These are phyloP conservation scores for Sitobion miscanthi DNA, from an alignment of 1,140 invertebrate species.

Conservation along the genomic window DNA sequence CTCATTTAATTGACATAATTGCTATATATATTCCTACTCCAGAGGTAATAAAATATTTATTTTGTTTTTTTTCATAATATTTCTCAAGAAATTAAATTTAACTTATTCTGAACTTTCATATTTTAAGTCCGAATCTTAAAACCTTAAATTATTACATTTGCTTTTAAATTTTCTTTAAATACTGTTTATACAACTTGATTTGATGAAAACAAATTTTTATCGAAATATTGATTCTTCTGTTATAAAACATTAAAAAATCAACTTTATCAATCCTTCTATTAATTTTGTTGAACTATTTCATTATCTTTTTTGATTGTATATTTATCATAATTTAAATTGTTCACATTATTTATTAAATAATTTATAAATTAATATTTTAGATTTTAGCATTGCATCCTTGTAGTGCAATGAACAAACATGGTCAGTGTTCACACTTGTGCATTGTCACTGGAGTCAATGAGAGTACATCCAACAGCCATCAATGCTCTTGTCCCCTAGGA, in stretches of 20 bases:
- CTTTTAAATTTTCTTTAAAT: neutral
- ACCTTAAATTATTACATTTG: neutral
- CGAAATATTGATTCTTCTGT: no score
- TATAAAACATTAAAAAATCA: no score
- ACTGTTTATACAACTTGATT: no score
- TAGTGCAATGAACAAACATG: constrained; percentile 61
- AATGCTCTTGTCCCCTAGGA: constrained; percentile 81
- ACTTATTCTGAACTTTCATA: neutral
- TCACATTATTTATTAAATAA: neutral
- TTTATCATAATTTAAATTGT: neutral
- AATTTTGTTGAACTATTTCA: neutral
- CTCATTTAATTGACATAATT: constrained; percentile 70
- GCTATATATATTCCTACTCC: constrained; percentile 63
- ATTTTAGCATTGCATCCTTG: constrained; percentile 63
- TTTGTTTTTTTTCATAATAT: neutral
- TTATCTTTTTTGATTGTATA: no score
- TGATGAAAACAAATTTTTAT: no score
- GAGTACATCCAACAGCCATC: constrained; percentile 60
- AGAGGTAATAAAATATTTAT: constrained; percentile 50
- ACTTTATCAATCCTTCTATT: no score
- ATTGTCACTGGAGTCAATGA: constrained; percentile 63
- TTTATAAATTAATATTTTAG: constrained; percentile 58
- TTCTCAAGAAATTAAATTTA: neutral
- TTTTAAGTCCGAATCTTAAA: no score
- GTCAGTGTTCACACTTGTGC: constrained; percentile 77